Evolutionary conservation across 2,888 invertebrate species (phyloP), one percentile per base, ranked within the genome.

Genomic region (Mechanitis messenoides): DNA sequence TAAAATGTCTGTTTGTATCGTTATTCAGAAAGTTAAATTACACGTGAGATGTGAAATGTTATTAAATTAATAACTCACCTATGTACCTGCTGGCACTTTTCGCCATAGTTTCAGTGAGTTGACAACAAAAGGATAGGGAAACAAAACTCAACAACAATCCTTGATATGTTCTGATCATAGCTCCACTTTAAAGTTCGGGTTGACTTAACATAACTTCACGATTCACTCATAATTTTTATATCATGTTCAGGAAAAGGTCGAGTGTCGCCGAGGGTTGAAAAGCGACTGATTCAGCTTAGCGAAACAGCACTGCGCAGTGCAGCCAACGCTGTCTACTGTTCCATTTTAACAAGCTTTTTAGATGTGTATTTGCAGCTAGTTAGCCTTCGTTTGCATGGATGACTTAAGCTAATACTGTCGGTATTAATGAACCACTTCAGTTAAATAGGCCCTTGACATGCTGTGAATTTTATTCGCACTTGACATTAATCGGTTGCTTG

Each of bases 101-200:
- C 20, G 90, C 89, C 78, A 88, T 81, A 74, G 87, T 89, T 78
- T 89, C 89, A 63, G 83, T 86, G 31, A 90, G 80, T 71, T 90
- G 90, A 75, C 90, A 90, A 78, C 89, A 88, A 73, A 90, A 86
- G 68, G 90, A 87, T 68, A 90, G 85, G 53, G 90, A 89, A 73
- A 89, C 75, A 70, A 89, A 86, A 79, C 89, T 89, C 66, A 89
- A 75, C 76, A 90, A 82, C 72, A 89, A 79, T 71, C 89, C 87
- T 76, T 90, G 89, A 74, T 83, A 88, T 75, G 78, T 84, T 84
- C 76, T 85, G 75, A 88, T 85, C 89, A 88, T 89, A 69, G 75
- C 80, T 81, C 68, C 68, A 69, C 74, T 73, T 74, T 75, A 63
- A 63, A 59, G 60, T 62, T 64, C 33, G 56, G 55, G 33, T 33